A percentile compares a stretch with the other conserved stretches of the same genome.
These are phyloP conservation scores for Heteropelma amictum DNA, from an alignment of 2,888 invertebrate species.

Conservation along the genomic window DNA sequence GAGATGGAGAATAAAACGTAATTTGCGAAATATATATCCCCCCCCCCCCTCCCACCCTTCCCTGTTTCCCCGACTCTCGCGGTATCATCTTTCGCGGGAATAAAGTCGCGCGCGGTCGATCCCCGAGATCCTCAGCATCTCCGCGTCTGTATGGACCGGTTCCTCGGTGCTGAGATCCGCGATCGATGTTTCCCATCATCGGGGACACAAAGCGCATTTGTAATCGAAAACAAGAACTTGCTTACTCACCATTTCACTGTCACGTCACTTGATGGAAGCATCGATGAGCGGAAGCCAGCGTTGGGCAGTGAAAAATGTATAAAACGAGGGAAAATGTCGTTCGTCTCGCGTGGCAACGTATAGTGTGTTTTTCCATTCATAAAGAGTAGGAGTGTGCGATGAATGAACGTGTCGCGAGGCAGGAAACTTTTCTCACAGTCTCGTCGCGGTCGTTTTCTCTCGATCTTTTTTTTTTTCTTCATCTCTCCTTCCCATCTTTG, in stretches of 20 bases:
- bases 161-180: constrained; percentile 33
- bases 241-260: constrained; percentile 22
- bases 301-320: constrained; percentile 1
- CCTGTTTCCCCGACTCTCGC: no score
- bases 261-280: constrained; percentile 34
- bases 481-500: no score
- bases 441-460: neutral
- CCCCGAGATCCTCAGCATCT: constrained; percentile 24
- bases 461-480: neutral
- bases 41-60: neutral
- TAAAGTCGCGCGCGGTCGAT: constrained; percentile 38
- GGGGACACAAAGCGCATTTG: constrained; percentile 30
- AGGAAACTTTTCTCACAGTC: neutral
- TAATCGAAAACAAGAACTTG: constrained; percentile 8
- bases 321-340: constrained; percentile 3
- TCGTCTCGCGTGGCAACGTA: neutral
- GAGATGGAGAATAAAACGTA: neutral
- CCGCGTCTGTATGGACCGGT: constrained; percentile 41
- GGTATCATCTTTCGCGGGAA: constrained; percentile 33
- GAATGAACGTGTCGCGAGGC: constrained; percentile 35
- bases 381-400: constrained; percentile 23
- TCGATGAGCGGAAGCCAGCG: constrained; percentile 16
- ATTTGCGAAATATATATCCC: neutral
- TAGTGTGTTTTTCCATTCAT: constrained; percentile 40
- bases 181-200: constrained; percentile 39